phyloP scores from a whole-genome alignment of 1,140 invertebrate species.

The Drosophila nigromelanica region DNA sequence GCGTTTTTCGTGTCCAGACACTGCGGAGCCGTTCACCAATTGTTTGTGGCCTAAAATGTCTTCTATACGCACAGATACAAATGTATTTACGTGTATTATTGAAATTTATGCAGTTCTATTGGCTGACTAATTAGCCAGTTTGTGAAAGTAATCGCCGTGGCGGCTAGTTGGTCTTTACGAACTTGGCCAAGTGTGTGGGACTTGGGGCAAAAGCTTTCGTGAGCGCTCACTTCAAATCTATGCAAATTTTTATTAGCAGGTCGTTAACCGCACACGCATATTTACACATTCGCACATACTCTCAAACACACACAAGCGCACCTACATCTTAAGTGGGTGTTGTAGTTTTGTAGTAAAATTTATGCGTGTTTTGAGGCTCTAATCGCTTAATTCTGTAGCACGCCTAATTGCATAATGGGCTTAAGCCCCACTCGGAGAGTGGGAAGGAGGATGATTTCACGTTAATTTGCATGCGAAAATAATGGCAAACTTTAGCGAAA shows the following conservation, averaged over 20 bases:
- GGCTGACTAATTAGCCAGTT: constrained; percentile 74
- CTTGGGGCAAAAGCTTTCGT: constrained; percentile 25
- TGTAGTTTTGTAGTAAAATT: constrained; percentile 68
- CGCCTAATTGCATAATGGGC: constrained; percentile 78
- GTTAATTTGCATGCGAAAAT: constrained; percentile 75
- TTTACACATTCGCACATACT: constrained; percentile 18
- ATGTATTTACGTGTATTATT: constrained; percentile 43
- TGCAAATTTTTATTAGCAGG: constrained; percentile 77
- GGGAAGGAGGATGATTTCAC: constrained; percentile 1
- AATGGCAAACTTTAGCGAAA: constrained; percentile 36
- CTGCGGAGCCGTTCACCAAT: constrained; percentile 49
- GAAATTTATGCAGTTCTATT: constrained; percentile 69
- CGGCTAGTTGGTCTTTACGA: constrained; percentile 18
- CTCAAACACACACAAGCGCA: constrained; percentile 16
- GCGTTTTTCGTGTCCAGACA: constrained; percentile 63
- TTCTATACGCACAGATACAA: background rate
- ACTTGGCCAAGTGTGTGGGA: constrained; percentile 3
- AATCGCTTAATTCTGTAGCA: constrained; percentile 72
- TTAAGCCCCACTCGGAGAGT: constrained; percentile 28
- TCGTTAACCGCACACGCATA: constrained; percentile 65
- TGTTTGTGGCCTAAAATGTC: background rate
- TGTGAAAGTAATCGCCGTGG: constrained; percentile 72
- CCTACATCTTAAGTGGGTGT: constrained; percentile 66
- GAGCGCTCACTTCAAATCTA: constrained; percentile 57
- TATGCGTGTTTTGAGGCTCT: constrained; percentile 56